phyloP scores from a whole-genome alignment of 2,797 vertebrate genomes.

The Pipistrellus pygmaeus region DNA sequence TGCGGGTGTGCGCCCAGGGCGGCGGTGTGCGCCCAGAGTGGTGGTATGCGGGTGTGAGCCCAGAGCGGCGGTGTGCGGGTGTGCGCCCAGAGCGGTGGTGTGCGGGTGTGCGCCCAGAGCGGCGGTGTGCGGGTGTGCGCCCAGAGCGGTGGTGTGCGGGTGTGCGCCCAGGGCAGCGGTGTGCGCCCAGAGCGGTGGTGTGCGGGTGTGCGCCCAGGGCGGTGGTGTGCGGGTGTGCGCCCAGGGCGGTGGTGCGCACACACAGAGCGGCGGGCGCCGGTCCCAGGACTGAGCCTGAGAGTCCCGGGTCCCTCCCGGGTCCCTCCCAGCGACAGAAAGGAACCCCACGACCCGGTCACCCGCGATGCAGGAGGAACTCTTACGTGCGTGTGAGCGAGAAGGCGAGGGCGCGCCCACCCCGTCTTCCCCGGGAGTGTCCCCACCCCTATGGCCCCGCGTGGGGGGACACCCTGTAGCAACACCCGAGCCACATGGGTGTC shows the following conservation, averaged over 20 bases:
- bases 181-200: no score
- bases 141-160: no score
- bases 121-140: no score
- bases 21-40: no score
- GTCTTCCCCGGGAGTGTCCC: rapidly evolving
- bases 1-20: no score
- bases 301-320: rapidly evolving
- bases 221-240: no score
- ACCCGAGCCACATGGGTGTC: background rate
- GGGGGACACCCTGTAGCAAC: rapidly evolving
- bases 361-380: rapidly evolving
- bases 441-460: rapidly evolving
- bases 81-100: no score
- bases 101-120: no score
- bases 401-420: rapidly evolving
- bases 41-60: no score
- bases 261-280: background rate
- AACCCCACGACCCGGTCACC: background rate
- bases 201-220: no score
- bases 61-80: no score
- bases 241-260: no score
- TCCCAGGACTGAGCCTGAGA: background rate
- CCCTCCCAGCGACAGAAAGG: background rate
- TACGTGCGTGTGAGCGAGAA: rapidly evolving
- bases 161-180: rapidly evolving